Evolutionary conservation across 2,797 vertebrate genomes (phyloP).

Genomic region (Arctocebus calabarensis): DNA sequence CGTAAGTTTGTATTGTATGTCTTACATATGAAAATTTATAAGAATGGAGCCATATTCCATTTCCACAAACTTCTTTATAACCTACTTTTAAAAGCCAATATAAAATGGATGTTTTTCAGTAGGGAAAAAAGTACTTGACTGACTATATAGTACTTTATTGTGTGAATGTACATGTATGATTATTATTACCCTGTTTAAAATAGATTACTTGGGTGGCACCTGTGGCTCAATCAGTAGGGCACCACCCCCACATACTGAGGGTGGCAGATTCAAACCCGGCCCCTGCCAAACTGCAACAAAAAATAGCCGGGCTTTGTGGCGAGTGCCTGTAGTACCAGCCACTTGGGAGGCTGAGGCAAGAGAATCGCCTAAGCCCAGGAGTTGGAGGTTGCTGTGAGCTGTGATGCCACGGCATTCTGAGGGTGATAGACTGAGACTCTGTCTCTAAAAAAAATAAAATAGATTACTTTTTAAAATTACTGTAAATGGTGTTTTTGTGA

Average conservation of each 20-base stretch:
- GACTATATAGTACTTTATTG: conserved; percentile 11
- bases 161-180: background rate
- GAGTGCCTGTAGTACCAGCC: too few relatives aligned
- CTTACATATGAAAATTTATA: background rate
- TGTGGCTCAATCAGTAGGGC: too few relatives aligned
- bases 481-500: conserved; percentile 26
- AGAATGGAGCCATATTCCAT: background rate
- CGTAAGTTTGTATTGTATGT: conserved; percentile 3
- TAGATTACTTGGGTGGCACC: background rate
- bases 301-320: too few relatives aligned
- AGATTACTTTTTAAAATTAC: background rate
- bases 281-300: too few relatives aligned
- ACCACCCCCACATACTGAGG: too few relatives aligned
- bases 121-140: background rate
- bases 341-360: too few relatives aligned
- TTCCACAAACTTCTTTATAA: background rate
- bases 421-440: too few relatives aligned
- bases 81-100: conserved; percentile 14
- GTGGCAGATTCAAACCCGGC: too few relatives aligned
- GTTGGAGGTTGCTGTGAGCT: too few relatives aligned
- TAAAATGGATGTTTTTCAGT: conserved; percentile 30
- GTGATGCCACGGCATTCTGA: too few relatives aligned
- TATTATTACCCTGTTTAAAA: conserved; percentile 31
- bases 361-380: too few relatives aligned
- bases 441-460: too few relatives aligned